Evolutionary conservation across 1,140 invertebrate species (phyloP).

Genomic region (Aleiodes sp.): DNA sequence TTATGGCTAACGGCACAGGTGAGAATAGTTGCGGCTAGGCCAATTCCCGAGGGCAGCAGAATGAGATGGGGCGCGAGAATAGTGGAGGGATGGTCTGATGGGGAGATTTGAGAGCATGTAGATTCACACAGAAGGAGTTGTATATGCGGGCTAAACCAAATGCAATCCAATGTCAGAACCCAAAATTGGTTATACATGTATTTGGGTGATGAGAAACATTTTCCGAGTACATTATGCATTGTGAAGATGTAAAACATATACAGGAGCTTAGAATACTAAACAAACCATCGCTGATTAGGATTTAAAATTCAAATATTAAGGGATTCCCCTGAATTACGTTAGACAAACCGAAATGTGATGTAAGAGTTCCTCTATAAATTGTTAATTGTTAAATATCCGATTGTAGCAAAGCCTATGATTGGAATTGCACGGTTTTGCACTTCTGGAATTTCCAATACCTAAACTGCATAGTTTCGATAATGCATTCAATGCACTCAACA

Average conservation of each 20-base stretch:
- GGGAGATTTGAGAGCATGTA: slow-evolving; percentile 13
- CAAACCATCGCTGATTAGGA: neutral
- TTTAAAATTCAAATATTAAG: neutral
- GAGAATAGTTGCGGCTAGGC: slow-evolving; percentile 41
- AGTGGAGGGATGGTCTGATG: slow-evolving; percentile 17
- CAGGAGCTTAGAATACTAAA: slow-evolving; percentile 2
- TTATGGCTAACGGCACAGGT: slow-evolving; percentile 43
- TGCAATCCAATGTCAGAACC: neutral
- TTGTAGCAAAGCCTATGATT: neutral
- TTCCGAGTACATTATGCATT: neutral
- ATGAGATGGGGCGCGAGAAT: neutral
- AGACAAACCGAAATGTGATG: neutral
- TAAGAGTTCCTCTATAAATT: neutral
- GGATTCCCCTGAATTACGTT: neutral
- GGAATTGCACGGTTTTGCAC: neutral
- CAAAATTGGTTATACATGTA: neutral
- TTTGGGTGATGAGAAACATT: neutral
- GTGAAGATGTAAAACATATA: neutral
- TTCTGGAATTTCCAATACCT: neutral
- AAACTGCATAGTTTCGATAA: neutral
- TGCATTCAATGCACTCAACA: neutral
- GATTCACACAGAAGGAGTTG: slow-evolving; percentile 8
- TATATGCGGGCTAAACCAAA: neutral
- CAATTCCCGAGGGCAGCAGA: slow-evolving; percentile 13
- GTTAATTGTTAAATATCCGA: neutral